Conservation (phyloP, 2,888 invertebrate species). For the Lampropteryx suffumata region DNA sequence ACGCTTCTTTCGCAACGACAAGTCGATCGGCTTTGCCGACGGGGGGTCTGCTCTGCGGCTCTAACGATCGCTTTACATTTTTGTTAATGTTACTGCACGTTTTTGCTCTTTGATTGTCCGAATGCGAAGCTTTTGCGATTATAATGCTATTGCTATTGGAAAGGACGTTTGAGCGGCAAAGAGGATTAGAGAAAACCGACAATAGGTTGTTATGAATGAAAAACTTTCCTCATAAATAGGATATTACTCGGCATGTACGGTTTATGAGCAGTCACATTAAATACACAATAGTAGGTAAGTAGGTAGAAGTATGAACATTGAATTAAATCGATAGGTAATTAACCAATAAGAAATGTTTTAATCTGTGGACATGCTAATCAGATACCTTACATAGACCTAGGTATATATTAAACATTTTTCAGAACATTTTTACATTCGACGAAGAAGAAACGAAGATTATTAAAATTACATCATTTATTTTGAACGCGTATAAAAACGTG, state of each 20-base stretch:
- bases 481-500: conserved; percentile 20
- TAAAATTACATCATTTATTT: too few species aligned
- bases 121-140: conserved; percentile 74
- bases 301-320: too few species aligned
- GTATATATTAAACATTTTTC: too few species aligned
- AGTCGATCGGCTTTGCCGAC: conserved; percentile 73
- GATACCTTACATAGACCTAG: too few species aligned
- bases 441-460: too few species aligned
- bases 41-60: conserved; percentile 67
- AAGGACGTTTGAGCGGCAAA: conserved; percentile 58
- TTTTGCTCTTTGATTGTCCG: conserved; percentile 73
- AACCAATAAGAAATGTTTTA: too few species aligned
- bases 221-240: conserved; percentile 33
- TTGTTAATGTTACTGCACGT: conserved; percentile 61
- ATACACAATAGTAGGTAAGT: neutral
- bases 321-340: too few species aligned
- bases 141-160: conserved; percentile 51
- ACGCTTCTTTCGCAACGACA: conserved; percentile 53
- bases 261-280: conserved; percentile 30
- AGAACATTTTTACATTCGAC: too few species aligned
- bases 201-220: conserved; percentile 44
- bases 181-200: conserved; percentile 54
- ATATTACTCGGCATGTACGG: conserved; percentile 29
- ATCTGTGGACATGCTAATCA: too few species aligned
- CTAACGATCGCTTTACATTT: conserved; percentile 69